Base-by-base conservation (phyloP, 2,113 vertebrate genomes). In the Corydoras sp. region DNA sequence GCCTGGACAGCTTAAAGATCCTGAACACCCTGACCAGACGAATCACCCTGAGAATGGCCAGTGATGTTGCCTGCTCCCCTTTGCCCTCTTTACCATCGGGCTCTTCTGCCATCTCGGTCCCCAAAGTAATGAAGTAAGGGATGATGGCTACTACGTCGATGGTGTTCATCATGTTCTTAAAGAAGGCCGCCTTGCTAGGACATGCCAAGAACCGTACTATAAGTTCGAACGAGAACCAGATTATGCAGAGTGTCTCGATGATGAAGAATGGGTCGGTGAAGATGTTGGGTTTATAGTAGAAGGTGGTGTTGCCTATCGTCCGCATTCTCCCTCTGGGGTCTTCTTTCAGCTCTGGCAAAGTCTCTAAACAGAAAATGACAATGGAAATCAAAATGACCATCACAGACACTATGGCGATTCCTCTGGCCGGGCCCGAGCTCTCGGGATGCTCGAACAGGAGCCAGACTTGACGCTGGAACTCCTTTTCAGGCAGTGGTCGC, bases 331-430 rank as follows among this genome's bases (percentile, higher is more conserved):
- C 88, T 1, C 62, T 73, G 2, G 93, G 91, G 78, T 94, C 92
- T 5, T 91, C 93, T 81, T 98, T 98, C 77, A 99, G 84, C 76
- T 93, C 92, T 0, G 97, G 97, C 62, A 99, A 88, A 18, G 97
- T 99, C 88, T 99, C 97, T 83, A 99, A 89, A 88, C 97, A 99
- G 84, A 99, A 99, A 85, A 99, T 99, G 71, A 99, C 94, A 8
- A 99, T 99, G 83, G 97, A 99, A 85, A 99, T 98, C 78, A 99
- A 92, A 86, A 99, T 99, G 74, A 99, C 96, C 95, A 98, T 95
- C 74, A 99, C 97, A 0, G 97, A 99, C 29, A 99, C 89, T 62
- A 99, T 98, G 77, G 97, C 97, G 64, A 99, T 97, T 81, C 93
- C 92, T 82, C 97, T 86, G 29, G 97, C 96, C 0, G 95, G 85